Conservation (phyloP, 1,140 invertebrate species). For the Lasaia peninsularis region DNA sequence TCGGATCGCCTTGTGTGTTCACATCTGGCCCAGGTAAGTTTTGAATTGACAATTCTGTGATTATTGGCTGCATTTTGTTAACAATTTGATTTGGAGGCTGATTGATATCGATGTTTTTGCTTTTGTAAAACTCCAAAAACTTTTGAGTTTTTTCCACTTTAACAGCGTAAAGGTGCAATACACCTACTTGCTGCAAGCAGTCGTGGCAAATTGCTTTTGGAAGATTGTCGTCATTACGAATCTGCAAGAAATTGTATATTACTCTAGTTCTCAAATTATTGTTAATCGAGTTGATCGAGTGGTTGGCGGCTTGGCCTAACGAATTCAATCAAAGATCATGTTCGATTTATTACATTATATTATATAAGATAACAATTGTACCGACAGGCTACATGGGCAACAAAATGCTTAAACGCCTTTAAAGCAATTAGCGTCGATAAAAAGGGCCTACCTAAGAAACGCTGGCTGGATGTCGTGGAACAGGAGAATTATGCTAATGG, state of each 20-base stretch:
- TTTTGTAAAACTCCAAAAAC: slow-evolving; percentile 59
- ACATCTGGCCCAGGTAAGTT: slow-evolving; percentile 26
- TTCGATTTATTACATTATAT: too few species aligned
- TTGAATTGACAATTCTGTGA: slow-evolving; percentile 31
- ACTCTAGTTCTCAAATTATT: too few species aligned
- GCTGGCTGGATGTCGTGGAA: too few species aligned
- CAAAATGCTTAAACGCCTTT: too few species aligned
- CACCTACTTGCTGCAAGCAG: slow-evolving; percentile 56
- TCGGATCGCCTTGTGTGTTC: slow-evolving; percentile 21
- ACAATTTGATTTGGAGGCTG: slow-evolving; percentile 23
- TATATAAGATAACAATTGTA: too few species aligned
- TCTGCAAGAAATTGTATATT: slow-evolving; percentile 26
- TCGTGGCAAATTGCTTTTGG: slow-evolving; percentile 72
- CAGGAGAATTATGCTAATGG: too few species aligned
- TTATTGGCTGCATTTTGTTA: slow-evolving; percentile 40
- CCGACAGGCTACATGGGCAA: too few species aligned
- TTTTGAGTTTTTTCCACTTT: slow-evolving; percentile 70
- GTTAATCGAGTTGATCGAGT: too few species aligned
- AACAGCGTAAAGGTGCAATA: slow-evolving; percentile 50
- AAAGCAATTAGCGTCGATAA: too few species aligned
- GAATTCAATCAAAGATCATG: too few species aligned
- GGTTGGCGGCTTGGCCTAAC: too few species aligned
- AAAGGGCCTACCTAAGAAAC: too few species aligned
- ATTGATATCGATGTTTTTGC: slow-evolving; percentile 43
- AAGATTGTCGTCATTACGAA: slow-evolving; percentile 57